These are phyloP conservation scores for Rynchops niger DNA, from an alignment of 2,113 vertebrate species.

Conservation along the genomic window DNA sequence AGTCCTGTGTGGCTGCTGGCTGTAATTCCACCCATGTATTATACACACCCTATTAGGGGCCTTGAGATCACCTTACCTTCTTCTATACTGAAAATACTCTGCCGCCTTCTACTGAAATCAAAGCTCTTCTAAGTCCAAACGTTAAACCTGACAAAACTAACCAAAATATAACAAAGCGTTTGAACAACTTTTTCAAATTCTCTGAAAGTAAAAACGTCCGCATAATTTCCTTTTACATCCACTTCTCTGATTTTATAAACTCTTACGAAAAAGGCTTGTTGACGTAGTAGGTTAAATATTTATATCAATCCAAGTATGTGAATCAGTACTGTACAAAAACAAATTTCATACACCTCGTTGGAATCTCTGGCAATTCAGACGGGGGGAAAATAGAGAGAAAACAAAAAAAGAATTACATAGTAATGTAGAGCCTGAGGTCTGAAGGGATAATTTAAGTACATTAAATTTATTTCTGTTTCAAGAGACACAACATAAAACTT, in stretches of 20 bases:
- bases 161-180: background rate
- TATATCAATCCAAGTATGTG: background rate
- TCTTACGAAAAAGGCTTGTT: background rate
- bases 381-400: fast-evolving
- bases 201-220: background rate
- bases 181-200: background rate
- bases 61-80: background rate
- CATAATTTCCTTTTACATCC: background rate
- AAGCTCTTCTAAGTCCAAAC: background rate
- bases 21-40: background rate
- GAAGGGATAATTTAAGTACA: conserved; percentile 21
- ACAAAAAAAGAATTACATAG: background rate
- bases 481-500: conserved; percentile 50
- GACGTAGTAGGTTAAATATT: background rate
- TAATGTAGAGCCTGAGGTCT: background rate
- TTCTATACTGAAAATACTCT: background rate
- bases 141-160: background rate
- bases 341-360: background rate
- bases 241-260: background rate
- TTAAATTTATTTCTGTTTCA: conserved; percentile 50
- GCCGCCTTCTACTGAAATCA: background rate
- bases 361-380: background rate
- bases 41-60: background rate
- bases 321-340: background rate
- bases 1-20: background rate